Base-by-base conservation (phyloP, 1,140 invertebrate species). In the Leptinotarsa undecemlineata region DNA sequence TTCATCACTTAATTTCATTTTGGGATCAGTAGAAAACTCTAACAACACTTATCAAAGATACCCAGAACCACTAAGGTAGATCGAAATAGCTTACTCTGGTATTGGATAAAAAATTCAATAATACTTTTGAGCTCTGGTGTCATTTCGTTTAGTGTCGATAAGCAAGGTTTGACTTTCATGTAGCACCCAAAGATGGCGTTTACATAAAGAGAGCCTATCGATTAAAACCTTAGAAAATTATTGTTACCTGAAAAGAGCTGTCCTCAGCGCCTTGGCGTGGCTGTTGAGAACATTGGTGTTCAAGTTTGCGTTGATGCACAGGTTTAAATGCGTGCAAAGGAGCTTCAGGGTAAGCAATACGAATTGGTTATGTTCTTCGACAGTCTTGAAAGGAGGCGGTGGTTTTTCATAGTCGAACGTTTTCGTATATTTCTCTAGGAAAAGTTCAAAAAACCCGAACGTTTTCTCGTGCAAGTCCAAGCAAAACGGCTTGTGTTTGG, bases 381-480 rank as follows among this genome's bases (percentile, higher is more conserved):
- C 64, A 79, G 79, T 85, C 67, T 82, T 81, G 81, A 90, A 90
- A 23, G 86, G 86, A 66, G 84, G 83, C 17, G 86, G 86, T 33
- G 85, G 85, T 4, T 85, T 77, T 17, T 83, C 77, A 26, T 83
- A 78, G 74, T 86, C 84, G 82, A 90, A 90, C 67, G 85, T 85
- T 72, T 83, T 81, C 74, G 89, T 88, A 82, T 91, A 91, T 77
- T 87, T 87, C 78, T 90, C 87, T 21, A 92, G 82, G 80, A 91
- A 91, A 5, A 83, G 80, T 61, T 87, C 85, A n/a, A 92, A 82
- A 11, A 88, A 81, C 8, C 85, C 81, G 79, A 92, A 91, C 2
- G 90, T 91, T 21, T 85, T 86, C 80, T 90, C 89, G 78, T 91
- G 87, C 17, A 91, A 84, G 80, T 92, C 90, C 42, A 91, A 85